Percentiles rank a stretch among this genome's conserved stretches.
Evolutionary conservation across 2,888 invertebrate species (phyloP).

Genomic region (Metallyticus violacea): DNA sequence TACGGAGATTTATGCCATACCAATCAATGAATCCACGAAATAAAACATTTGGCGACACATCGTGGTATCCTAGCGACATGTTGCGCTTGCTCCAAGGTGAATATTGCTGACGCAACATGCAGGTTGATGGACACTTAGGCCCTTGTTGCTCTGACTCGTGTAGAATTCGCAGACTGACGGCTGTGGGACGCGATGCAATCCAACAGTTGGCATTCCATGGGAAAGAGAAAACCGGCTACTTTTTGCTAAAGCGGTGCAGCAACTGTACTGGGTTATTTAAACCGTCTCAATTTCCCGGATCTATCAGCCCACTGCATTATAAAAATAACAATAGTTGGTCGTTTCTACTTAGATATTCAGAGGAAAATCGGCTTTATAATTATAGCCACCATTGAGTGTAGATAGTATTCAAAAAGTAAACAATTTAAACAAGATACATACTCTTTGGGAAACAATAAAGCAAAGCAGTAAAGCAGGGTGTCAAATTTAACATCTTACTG

Average conservation of each 20-base stretch:
- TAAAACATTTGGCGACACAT: no score
- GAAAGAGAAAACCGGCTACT: conserved; percentile 13
- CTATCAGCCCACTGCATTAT: neutral
- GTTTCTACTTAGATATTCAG: neutral
- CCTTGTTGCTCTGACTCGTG: neutral
- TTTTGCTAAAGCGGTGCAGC: neutral
- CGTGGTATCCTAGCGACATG: neutral
- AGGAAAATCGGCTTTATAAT: no score
- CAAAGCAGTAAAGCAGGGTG: no score
- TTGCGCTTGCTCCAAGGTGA: neutral
- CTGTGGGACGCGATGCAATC: conserved; percentile 2
- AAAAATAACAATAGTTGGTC: neutral
- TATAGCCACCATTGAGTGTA: no score
- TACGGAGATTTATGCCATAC: no score
- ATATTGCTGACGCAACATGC: no score
- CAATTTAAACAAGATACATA: no score
- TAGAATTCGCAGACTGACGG: neutral
- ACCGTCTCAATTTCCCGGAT: neutral
- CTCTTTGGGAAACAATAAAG: no score
- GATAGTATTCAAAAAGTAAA: no score
- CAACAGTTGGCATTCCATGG: conserved; percentile 12
- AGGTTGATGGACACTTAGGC: no score
- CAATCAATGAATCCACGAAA: no score
- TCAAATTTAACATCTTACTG: no score
- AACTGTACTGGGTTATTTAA: neutral